These are phyloP conservation scores for Thermophis baileyi DNA, from an alignment of 2,113 vertebrate genomes.

Conservation along the genomic window DNA sequence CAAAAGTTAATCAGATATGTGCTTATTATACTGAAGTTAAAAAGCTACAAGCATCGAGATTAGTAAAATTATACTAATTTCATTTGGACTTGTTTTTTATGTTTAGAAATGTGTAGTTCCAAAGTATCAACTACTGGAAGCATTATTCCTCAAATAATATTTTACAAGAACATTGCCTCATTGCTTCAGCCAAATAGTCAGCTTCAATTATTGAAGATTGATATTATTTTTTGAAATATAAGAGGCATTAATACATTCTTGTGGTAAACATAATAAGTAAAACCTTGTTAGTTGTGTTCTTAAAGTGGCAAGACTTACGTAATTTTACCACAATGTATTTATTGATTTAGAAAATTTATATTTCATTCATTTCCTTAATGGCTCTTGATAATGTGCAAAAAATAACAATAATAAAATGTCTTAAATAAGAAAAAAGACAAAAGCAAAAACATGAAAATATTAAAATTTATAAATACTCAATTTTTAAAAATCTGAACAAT, in stretches of 20 bases:
- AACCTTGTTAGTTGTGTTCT: neutral
- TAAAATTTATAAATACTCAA: neutral
- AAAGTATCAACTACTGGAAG: neutral
- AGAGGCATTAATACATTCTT: neutral
- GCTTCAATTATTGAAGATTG: neutral
- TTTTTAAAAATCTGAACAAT: neutral
- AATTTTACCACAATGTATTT: neutral
- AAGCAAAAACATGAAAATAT: neutral
- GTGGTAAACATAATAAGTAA: neutral
- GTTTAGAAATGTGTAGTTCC: neutral
- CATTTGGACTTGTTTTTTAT: constrained; percentile 10
- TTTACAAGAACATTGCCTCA: neutral
- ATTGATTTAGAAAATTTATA: neutral
- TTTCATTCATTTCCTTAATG: neutral
- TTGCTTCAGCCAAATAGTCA: neutral
- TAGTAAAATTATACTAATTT: constrained; percentile 13
- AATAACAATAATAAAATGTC: neutral
- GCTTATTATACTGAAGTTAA: neutral
- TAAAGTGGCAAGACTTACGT: neutral
- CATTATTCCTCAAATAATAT: neutral
- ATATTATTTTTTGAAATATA: constrained; percentile 1
- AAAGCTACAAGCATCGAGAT: neutral
- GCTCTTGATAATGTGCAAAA: neutral
- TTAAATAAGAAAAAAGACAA: neutral
- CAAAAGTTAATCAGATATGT: neutral